Evolutionary conservation across 2,888 invertebrate genomes (phyloP), one percentile per base, ranked within the genome.

Genomic region (Troides aeacus): DNA sequence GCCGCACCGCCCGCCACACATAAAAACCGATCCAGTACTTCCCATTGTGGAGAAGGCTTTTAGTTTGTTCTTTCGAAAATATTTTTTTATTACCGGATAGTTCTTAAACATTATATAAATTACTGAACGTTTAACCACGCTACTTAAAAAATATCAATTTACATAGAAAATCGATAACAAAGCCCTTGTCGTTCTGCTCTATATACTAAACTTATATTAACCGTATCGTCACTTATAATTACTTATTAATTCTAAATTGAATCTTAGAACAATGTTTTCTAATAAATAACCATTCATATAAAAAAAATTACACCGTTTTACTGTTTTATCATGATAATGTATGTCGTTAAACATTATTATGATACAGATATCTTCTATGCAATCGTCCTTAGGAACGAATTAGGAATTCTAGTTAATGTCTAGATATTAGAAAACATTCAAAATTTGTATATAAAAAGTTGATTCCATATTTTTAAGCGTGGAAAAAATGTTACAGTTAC

Each of bases 401-500:
- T 7, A 6, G 53, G 7, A 53, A 53, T 12, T 18, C 53, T 50
- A 17, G 5, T 15, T 15, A 17, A 18, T 18, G 46, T 46, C 15
- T 46, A 15, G 4, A 46, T 3, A 46, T 46, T 46, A 46, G 39
- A 30, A 30, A 30, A 10, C 39, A 39, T 39, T 39, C 15, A 56
- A 10, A 21, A 56, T 10, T 15, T 15, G 1, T 21, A 15, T 39
- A 56, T n/a, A 59, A 39, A 72, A 81, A 79, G 78, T 77, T 6
- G 8, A 64, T 72, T 89, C 91, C 85, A 85, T 77, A 82, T 71
- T 79, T 71, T 53, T 56, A 12, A 80, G 42, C 79, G 56, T 77
- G 79, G 81, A 88, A 89, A 87, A 88, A 91, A 89, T 88, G 89
- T 88, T 90, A 90, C 92, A 92, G 92, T 92, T 91, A 92, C 89